phyloP scores from a whole-genome alignment of 2,888 invertebrate genomes.

The Drosophila algonquin region DNA sequence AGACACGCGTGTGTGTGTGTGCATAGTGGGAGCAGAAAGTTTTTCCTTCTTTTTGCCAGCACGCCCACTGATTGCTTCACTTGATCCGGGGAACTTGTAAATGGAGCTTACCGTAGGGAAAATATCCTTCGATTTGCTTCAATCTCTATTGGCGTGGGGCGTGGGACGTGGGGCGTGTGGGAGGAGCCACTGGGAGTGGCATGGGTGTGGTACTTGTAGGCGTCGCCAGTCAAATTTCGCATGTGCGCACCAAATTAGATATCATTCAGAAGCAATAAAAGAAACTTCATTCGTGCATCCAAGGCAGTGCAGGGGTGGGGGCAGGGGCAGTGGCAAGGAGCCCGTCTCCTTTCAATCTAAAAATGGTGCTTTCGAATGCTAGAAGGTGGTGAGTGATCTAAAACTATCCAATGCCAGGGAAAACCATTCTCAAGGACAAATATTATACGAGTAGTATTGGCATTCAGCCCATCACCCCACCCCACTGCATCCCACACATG shows the following conservation, averaged over 20 bases:
- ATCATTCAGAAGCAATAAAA: slow-evolving; percentile 66
- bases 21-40: slow-evolving; percentile 49
- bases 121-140: slow-evolving; percentile 1
- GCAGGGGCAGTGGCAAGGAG: too few species aligned
- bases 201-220: slow-evolving; percentile 33
- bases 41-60: slow-evolving; percentile 30
- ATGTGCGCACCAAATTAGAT: slow-evolving; percentile 71
- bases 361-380: not conserved
- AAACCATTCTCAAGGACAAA: not conserved
- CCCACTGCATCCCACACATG: not conserved
- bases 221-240: slow-evolving; percentile 71
- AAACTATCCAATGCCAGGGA: not conserved
- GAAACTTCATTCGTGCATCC: slow-evolving; percentile 56
- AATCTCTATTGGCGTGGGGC: not conserved
- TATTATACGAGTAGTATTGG: slow-evolving; percentile 2
- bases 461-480: slow-evolving; percentile 8
- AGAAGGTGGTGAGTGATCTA: not conserved
- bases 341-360: not conserved
- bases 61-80: slow-evolving; percentile 55
- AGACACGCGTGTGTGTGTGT: slow-evolving; percentile 56
- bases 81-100: slow-evolving; percentile 19
- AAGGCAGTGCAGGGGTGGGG: not conserved
- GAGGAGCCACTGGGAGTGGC: not conserved
- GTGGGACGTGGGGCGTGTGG: not conserved
- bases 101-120: slow-evolving; percentile 8